Evolutionary conservation across 1,140 invertebrate species (phyloP), one percentile per base, ranked within the genome.

Genomic region (Himalopsyche phryganea): DNA sequence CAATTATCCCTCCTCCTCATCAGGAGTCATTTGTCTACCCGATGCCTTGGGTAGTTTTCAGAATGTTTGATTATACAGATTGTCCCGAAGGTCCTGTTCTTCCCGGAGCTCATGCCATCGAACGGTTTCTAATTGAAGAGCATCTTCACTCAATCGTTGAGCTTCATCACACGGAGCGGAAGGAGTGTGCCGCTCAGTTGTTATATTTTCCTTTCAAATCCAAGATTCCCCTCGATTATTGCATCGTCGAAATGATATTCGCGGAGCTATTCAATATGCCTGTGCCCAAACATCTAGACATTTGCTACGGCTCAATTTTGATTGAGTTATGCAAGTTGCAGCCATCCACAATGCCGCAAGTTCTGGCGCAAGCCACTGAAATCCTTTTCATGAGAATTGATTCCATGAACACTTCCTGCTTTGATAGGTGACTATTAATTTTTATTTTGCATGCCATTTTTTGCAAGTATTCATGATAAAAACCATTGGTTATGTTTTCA

Each of bases 51-150:
- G 91, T 94, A 3, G 89, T 94, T 6, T 96, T 90, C 78, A 85
- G 91, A 38, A 91, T 99, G 85, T 99, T 99, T 80, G 96, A 98
- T 76, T 98, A 98, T 69, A 98, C 96, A 4, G 96, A 99, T 77
- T 98, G 96, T 69, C 94, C 96, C 7, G 95, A 97, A 76, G 92
- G 88, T 0, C 88, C 89, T 1, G 84, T 90, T 33, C 76, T 99
- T 36, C 96, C 97, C 1, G 96, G 94, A 20, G 90, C 92, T 48
- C 95, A 98, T 79, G 92, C 96, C 0, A 98, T 99, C 60, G 98
- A 99, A 75, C 81, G 97, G 65, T 99, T 96, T 75, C 78, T 99
- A 1, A 97, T 99, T 68, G 98, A 99, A 76, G 95, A 98, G 73
- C 95, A 99, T 73, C 76, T 99, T 5, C 86, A 91, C 67, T 91